Conservation (phyloP, 2,797 vertebrate species). For the Myotis pilosus region DNA sequence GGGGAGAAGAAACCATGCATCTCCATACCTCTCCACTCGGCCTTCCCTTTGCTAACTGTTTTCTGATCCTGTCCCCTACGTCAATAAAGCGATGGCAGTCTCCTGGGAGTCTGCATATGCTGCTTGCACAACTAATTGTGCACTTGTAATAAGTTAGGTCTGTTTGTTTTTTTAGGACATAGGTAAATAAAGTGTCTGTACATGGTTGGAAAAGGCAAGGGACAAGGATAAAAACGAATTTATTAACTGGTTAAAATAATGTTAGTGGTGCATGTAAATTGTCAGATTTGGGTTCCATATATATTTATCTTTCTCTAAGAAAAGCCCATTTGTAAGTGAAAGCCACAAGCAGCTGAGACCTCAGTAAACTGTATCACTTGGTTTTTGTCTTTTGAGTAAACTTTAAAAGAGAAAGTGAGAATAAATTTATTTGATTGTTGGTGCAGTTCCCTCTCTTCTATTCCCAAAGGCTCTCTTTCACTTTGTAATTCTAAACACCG, state of each 20-base stretch:
- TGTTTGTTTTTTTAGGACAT: neutral
- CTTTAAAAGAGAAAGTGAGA: neutral
- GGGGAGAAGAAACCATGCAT: neutral
- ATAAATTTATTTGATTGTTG: constrained; percentile 3
- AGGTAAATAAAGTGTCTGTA: neutral
- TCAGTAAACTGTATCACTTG: neutral
- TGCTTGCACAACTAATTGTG: neutral
- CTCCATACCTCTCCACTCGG: accelerated
- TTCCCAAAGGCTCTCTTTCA: neutral
- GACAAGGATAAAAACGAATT: neutral
- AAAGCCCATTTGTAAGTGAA: neutral
- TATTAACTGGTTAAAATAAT: neutral
- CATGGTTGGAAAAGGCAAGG: neutral
- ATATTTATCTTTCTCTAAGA: neutral
- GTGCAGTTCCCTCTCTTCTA: neutral
- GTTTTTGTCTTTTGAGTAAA: constrained; percentile 21
- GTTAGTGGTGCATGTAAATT: neutral
- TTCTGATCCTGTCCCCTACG: neutral
- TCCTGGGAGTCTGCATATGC: neutral
- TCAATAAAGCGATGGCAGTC: neutral
- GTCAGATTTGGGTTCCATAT: neutral
- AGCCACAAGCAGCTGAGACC: neutral
- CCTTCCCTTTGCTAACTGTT: neutral
- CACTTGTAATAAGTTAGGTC: neutral
- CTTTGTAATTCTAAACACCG: constrained; percentile 51